Conservation (phyloP, 2,888 invertebrate species). For the Caenorhabditis sp. region DNA sequence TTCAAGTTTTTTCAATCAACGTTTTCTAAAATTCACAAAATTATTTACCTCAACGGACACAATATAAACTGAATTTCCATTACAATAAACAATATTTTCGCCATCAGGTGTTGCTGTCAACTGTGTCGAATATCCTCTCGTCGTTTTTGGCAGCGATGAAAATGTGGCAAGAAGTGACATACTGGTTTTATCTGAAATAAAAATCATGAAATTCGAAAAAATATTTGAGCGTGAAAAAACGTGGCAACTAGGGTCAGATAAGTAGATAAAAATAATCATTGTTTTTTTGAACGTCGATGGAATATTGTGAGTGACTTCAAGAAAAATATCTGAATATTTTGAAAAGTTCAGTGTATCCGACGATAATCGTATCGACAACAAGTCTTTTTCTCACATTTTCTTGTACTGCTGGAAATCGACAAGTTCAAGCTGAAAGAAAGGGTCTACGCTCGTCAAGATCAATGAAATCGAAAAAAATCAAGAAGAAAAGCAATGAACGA, state of each 20-base stretch:
- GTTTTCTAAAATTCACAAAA: too few species aligned
- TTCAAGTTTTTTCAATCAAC: too few species aligned
- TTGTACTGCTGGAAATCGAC: not conserved
- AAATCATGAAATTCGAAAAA: not conserved
- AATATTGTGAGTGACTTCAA: not conserved
- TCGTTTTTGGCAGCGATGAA: slow-evolving; percentile 91
- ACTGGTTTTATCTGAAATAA: not conserved
- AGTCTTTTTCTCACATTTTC: not conserved
- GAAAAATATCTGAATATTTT: too few species aligned
- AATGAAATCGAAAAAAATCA: not conserved
- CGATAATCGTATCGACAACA: not conserved
- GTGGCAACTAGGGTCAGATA: not conserved
- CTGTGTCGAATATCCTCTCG: slow-evolving; percentile 90
- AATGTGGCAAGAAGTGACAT: slow-evolving; percentile 73
- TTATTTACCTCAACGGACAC: slow-evolving; percentile 85
- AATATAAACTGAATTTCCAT: slow-evolving; percentile 96
- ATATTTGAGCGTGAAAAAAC: not conserved
- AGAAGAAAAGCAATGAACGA: not conserved
- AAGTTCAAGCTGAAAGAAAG: not conserved
- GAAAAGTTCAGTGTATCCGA: not conserved
- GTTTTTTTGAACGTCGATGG: not conserved
- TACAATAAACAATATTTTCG: slow-evolving; percentile 92
- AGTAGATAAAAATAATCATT: not conserved
- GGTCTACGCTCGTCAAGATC: not conserved
- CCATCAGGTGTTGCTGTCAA: slow-evolving; percentile 87